Conservation (phyloP, 2,888 invertebrate species). For the Zygothrica quintamaculata region DNA sequence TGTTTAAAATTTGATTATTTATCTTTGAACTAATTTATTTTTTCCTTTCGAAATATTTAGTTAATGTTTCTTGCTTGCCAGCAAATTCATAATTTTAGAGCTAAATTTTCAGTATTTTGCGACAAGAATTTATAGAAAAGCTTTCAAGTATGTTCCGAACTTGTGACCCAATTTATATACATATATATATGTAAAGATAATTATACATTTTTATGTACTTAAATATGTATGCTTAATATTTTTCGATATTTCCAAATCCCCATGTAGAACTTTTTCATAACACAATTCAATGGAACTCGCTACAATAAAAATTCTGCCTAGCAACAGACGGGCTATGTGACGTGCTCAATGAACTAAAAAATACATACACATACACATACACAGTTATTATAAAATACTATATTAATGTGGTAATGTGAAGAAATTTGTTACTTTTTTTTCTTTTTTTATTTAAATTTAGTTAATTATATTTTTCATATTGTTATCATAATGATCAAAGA, state of each 20-base stretch:
- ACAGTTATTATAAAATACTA: background rate
- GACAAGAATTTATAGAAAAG: conserved; percentile 15
- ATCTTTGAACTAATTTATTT: too few species aligned
- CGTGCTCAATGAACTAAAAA: conserved; percentile 12
- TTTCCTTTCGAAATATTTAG: too few species aligned
- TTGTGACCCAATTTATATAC: conserved; percentile 1
- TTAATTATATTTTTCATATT: too few species aligned
- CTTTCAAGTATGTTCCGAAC: conserved; percentile 9
- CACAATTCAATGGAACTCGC: conserved; percentile 49
- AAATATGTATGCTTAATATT: background rate
- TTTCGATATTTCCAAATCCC: background rate
- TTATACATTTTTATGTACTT: background rate
- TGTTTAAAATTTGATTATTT: background rate
- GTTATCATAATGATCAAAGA: background rate
- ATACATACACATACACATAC: background rate
- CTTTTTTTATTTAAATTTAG: too few species aligned
- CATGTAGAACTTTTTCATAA: conserved; percentile 32
- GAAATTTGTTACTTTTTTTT: background rate
- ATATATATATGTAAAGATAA: conserved; percentile 5
- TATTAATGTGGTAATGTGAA: background rate
- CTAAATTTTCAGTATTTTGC: background rate
- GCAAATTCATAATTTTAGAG: too few species aligned
- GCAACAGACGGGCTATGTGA: conserved; percentile 42
- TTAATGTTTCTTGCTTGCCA: too few species aligned
- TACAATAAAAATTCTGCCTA: conserved; percentile 46